These are phyloP conservation scores for Aproaerema taeniolella DNA, from an alignment of 2,888 invertebrate species.

Conservation along the genomic window DNA sequence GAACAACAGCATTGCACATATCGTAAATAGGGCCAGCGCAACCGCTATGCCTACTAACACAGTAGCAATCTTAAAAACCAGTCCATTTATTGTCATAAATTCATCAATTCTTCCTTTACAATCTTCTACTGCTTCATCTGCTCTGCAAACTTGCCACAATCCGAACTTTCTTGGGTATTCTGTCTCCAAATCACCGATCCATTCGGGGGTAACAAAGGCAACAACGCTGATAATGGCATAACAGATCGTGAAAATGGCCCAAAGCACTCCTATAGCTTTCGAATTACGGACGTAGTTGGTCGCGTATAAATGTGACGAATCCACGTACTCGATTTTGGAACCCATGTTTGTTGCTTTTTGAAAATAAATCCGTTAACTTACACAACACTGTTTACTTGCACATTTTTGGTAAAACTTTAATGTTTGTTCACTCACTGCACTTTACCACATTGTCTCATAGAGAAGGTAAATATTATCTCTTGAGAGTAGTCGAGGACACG, in stretches of 20 bases:
- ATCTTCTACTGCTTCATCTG: constrained; percentile 86
- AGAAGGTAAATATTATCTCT: constrained; percentile 13
- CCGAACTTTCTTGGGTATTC: constrained; percentile 95
- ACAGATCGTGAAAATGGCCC: constrained; percentile 98
- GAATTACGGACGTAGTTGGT: constrained; percentile 94
- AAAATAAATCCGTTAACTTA: constrained; percentile 2
- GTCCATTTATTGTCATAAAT: constrained; percentile 87
- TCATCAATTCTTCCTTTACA: constrained; percentile 92
- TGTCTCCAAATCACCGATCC: constrained; percentile 91
- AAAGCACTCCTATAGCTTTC: constrained; percentile 96
- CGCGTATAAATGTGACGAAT: constrained; percentile 92
- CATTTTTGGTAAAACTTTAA: constrained; percentile 3
- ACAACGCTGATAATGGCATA: constrained; percentile 97
- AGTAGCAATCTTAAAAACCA: constrained; percentile 91
- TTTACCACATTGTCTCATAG: constrained; percentile 7
- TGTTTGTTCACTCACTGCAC: constrained; percentile 16
- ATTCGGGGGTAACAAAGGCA: constrained; percentile 96
- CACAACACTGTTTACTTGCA: constrained; percentile 28
- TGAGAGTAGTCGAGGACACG: constrained; percentile 8
- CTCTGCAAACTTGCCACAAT: constrained; percentile 91
- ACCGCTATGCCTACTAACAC: constrained; percentile 93
- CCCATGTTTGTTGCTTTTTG: constrained; percentile 79
- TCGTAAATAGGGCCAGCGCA: constrained; percentile 89
- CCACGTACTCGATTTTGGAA: constrained; percentile 94
- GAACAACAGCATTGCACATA: constrained; percentile 93